These are phyloP conservation scores for Caprella mutica DNA, from an alignment of 2,888 invertebrate genomes.

Conservation along the genomic window DNA sequence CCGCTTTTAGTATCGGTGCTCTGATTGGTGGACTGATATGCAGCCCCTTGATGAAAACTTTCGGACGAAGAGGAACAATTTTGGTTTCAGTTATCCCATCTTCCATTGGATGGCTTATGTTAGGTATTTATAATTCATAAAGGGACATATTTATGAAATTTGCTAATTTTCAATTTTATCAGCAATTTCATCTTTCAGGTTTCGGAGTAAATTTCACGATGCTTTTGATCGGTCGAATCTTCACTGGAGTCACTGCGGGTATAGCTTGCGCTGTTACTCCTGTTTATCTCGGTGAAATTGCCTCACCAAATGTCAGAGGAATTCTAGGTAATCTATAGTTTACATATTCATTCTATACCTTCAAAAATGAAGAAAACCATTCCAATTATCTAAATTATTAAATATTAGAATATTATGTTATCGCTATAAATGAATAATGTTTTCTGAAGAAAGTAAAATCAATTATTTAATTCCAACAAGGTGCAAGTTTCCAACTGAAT, in stretches of 20 bases:
- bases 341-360: no score
- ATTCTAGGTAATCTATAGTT: not conserved
- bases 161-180: no score
- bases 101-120: not conserved
- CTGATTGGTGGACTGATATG: not conserved
- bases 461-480: no score
- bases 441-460: no score
- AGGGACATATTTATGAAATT: no score
- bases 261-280: not conserved
- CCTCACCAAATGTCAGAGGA: not conserved
- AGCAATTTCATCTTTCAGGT: no score
- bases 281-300: slow-evolving; percentile 4
- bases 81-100: not conserved
- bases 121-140: no score
- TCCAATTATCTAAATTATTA: no score
- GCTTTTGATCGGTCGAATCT: not conserved
- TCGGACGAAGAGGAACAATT: not conserved
- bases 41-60: not conserved
- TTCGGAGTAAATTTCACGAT: slow-evolving; percentile 1
- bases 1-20: slow-evolving; percentile 5
- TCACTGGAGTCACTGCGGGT: not conserved
- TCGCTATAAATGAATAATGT: no score
- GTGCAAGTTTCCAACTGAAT: not conserved
- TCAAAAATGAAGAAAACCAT: no score
- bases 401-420: no score